phyloP scores from a whole-genome alignment of 2,797 vertebrate genomes.

The Mormyrus proboscirostris region DNA sequence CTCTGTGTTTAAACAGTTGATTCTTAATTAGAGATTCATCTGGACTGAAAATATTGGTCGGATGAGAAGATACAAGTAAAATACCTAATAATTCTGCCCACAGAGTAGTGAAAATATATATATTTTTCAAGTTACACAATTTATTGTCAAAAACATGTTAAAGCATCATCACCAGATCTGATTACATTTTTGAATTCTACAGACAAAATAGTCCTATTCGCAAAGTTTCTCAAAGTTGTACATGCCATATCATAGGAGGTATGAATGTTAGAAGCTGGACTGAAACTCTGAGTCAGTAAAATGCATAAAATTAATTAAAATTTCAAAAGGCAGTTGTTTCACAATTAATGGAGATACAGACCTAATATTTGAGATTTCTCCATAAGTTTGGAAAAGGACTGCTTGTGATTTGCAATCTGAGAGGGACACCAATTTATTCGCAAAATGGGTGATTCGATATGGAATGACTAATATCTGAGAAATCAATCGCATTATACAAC shows the following conservation, averaged over 20 bases:
- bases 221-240: background rate
- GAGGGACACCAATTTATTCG: background rate
- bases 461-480: background rate
- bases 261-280: background rate
- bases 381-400: background rate
- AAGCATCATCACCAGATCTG: too few relatives aligned
- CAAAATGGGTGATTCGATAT: background rate
- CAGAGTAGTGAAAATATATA: too few relatives aligned
- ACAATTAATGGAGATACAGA: background rate
- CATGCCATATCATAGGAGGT: too few relatives aligned
- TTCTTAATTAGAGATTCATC: too few relatives aligned
- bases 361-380: background rate
- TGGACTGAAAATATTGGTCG: too few relatives aligned
- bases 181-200: background rate
- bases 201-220: background rate
- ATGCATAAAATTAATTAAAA: background rate
- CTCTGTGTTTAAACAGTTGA: too few relatives aligned
- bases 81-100: too few relatives aligned
- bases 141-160: too few relatives aligned
- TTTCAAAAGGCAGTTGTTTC: background rate
- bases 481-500: background rate
- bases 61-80: too few relatives aligned
- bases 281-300: background rate
- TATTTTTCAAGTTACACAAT: too few relatives aligned
- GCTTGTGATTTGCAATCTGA: background rate